Base-by-base conservation (phyloP, 2,113 vertebrate species). In the Eleginops maclovinus region DNA sequence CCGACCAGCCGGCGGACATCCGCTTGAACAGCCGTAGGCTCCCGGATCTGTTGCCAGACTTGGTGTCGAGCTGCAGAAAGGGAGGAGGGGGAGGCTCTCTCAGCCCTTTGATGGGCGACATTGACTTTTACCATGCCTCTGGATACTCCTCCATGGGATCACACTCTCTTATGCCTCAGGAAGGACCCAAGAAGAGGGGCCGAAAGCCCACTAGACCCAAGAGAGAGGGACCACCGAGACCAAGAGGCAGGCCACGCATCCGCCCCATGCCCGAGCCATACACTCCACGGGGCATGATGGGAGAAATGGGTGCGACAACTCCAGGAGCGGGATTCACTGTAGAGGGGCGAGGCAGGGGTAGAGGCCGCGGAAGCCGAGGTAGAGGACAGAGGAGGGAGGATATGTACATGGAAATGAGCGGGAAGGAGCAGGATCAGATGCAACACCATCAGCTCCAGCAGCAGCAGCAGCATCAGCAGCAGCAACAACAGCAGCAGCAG, bases 1-100 rank as follows among this genome's bases (percentile, higher is more conserved):
- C 95, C 0, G 96, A 97, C 0, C 96, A 96, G 44, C 97, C 97
- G 0, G 97, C 97, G 0, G 97, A 98, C 79, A 98, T 98, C 80
- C 94, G 97, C 19, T 92, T 98, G 53, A 98, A 98, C 87, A 97
- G 96, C 17, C 94, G 97, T 15, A 95, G 97, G 54, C 93, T 98
- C 1, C 96, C 96, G 0, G 96, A 97, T 72, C 72, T 96, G 0
- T 91, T 96, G 16, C 97, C 97, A 0, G 97, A 98, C 89, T 93
- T 98, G 71, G 97, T 98, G 79, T 98, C 97, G 71, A 98, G 97
- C 83, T 98, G 97, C 86, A 95, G 95, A 75, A 95, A 95, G 47
- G 91, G 93, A 40, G 93, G 88, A 43, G 88, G 91, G n/a, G 93
- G 89, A 53, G 95, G 96, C 0, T 95, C 95, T 16, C 95, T 98